Evolutionary conservation across 2,888 invertebrate species (phyloP).

Genomic region (Automeris io): DNA sequence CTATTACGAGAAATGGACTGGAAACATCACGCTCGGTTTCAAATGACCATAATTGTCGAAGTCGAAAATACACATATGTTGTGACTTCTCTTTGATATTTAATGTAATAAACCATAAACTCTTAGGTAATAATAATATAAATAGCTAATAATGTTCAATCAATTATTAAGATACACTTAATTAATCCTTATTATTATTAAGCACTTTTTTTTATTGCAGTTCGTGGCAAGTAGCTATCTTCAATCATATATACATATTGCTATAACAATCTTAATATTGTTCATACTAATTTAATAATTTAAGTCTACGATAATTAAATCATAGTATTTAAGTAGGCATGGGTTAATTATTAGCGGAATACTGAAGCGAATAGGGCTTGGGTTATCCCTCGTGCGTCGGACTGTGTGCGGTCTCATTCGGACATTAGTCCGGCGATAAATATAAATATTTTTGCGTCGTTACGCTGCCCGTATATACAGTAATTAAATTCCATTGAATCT

Average conservation of each 20-base stretch:
- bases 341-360: no score
- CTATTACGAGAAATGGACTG: conserved; percentile 71
- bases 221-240: no score
- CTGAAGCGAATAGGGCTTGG: no score
- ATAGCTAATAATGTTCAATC: no score
- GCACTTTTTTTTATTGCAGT: no score
- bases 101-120: not conserved
- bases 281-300: no score
- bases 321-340: no score
- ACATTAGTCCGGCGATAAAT: conserved; percentile 69
- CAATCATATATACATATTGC: no score
- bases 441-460: conserved; percentile 75
- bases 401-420: conserved; percentile 56
- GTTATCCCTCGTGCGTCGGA: conserved; percentile 21
- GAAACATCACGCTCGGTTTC: conserved; percentile 66
- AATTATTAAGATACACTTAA: no score
- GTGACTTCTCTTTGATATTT: conserved; percentile 16
- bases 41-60: conserved; percentile 63
- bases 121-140: not conserved
- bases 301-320: no score
- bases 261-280: no score
- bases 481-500: conserved; percentile 74
- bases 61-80: conserved; percentile 38
- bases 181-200: no score
- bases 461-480: conserved; percentile 55